These are phyloP conservation scores for Acleris holmiana DNA, from an alignment of 2,888 invertebrate species.

Conservation along the genomic window DNA sequence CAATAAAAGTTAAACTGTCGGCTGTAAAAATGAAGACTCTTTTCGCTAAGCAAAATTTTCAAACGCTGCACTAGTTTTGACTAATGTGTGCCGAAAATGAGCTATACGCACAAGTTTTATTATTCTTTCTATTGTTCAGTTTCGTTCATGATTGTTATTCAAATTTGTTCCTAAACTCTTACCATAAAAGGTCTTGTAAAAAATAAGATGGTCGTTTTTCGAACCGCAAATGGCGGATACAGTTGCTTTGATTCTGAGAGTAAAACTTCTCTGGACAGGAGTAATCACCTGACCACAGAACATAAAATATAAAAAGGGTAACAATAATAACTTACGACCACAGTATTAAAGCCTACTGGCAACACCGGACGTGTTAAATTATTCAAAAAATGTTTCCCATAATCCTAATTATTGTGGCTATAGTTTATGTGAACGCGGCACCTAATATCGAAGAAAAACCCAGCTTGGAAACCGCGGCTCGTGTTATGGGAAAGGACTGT, in stretches of 20 bases:
- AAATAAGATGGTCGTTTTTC: constrained; percentile 12
- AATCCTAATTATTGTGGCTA: constrained; percentile 46
- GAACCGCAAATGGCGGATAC: constrained; percentile 40
- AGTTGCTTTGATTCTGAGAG: constrained; percentile 46
- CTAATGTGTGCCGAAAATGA: constrained; percentile 58
- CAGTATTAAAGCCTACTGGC: constrained; percentile 49
- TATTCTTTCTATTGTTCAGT: constrained; percentile 34
- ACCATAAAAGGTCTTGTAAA: constrained; percentile 26
- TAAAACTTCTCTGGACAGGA: constrained; percentile 54
- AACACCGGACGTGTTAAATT: constrained; percentile 50
- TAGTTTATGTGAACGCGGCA: constrained; percentile 48
- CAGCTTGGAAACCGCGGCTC: constrained; percentile 46
- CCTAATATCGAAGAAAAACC: constrained; percentile 53
- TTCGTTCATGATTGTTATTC: constrained; percentile 22
- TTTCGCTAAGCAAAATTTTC: constrained; percentile 34
- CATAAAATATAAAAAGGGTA: constrained; percentile 68
- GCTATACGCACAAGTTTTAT: constrained; percentile 45
- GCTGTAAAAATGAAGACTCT: constrained; percentile 39
- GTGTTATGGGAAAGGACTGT: constrained; percentile 58
- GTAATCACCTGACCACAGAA: constrained; percentile 67
- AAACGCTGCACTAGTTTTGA: constrained; percentile 45
- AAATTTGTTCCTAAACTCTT: constrained; percentile 43
- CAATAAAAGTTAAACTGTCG: constrained; percentile 40
- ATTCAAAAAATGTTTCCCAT: constrained; percentile 57
- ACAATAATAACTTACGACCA: constrained; percentile 52